phyloP scores from a whole-genome alignment of 2,888 invertebrate genomes.

The Metacarcinus magister region DNA sequence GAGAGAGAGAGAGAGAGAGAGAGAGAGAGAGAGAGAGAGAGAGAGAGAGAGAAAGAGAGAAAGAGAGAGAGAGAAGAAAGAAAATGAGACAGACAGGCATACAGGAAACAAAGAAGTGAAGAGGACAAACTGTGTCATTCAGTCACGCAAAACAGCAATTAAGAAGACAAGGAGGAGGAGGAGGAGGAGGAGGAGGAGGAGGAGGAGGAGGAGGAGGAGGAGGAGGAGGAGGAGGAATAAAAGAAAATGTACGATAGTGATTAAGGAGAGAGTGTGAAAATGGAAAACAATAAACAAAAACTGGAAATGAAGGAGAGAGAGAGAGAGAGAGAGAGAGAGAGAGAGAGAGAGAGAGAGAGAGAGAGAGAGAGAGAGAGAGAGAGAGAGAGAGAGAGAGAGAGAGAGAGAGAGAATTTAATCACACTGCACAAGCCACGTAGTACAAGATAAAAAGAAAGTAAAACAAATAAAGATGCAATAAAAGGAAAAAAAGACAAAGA shows the following conservation, averaged over 20 bases:
- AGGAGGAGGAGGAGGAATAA: no score
- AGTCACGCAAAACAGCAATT: not conserved
- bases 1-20: not conserved
- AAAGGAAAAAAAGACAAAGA: not conserved
- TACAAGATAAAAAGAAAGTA: no score
- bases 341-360: no score
- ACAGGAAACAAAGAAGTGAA: not conserved
- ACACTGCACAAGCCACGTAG: no score
- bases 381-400: no score
- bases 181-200: not conserved
- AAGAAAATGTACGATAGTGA: not conserved
- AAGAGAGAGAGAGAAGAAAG: not conserved
- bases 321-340: no score
- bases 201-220: not conserved
- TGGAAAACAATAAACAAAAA: not conserved
- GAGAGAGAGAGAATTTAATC: no score
- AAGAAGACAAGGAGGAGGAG: not conserved
- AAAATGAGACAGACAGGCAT: not conserved
- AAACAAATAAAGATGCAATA: not conserved
- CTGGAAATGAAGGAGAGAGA: no score
- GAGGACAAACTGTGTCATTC: not conserved
- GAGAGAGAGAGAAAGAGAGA: not conserved
- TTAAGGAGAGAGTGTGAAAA: not conserved
- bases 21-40: not conserved
- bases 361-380: no score